phyloP scores from a whole-genome alignment of 2,888 invertebrate genomes.

The Mesorhabditis spiculigera region DNA sequence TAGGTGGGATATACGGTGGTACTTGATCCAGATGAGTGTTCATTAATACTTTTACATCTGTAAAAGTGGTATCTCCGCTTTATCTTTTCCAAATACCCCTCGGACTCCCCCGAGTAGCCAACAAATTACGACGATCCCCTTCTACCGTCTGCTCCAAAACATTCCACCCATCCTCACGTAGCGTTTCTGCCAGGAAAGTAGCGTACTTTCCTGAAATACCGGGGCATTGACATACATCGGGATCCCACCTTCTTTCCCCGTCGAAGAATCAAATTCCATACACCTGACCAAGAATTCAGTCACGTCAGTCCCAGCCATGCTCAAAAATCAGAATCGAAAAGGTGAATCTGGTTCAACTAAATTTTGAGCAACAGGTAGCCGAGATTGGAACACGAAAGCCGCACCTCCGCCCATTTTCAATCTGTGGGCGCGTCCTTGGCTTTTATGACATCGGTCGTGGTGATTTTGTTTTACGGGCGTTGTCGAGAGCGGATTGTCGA shows the following conservation, averaged over 20 bases:
- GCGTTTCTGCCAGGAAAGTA: slow-evolving; percentile 24
- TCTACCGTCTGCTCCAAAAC: slow-evolving; percentile 26
- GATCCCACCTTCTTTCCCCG: slow-evolving; percentile 40
- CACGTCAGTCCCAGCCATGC: slow-evolving; percentile 16
- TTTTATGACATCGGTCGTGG: too few relatives aligned
- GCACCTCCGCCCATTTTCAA: too few relatives aligned
- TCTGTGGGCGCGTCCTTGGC: too few relatives aligned
- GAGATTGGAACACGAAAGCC: too few relatives aligned
- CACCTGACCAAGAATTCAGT: slow-evolving; percentile 41
- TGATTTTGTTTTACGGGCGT: too few relatives aligned
- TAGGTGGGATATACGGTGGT: slow-evolving; percentile 51
- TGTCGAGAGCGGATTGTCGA: too few relatives aligned
- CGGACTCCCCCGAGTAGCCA: slow-evolving; percentile 27
- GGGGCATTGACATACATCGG: neutral
- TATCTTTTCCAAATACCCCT: slow-evolving; percentile 1
- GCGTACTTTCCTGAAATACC: slow-evolving; percentile 27
- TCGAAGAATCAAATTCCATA: slow-evolving; percentile 43
- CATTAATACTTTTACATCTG: slow-evolving; percentile 40
- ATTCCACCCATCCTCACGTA: slow-evolving; percentile 35
- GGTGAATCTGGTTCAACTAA: too few relatives aligned
- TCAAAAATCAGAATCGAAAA: too few relatives aligned
- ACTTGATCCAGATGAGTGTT: slow-evolving; percentile 57
- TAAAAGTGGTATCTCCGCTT: slow-evolving; percentile 7
- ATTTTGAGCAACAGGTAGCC: too few relatives aligned
- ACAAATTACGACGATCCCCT: slow-evolving; percentile 36